Conservation (phyloP, 2,113 vertebrate genomes). For the Archocentrus centrarchus region DNA sequence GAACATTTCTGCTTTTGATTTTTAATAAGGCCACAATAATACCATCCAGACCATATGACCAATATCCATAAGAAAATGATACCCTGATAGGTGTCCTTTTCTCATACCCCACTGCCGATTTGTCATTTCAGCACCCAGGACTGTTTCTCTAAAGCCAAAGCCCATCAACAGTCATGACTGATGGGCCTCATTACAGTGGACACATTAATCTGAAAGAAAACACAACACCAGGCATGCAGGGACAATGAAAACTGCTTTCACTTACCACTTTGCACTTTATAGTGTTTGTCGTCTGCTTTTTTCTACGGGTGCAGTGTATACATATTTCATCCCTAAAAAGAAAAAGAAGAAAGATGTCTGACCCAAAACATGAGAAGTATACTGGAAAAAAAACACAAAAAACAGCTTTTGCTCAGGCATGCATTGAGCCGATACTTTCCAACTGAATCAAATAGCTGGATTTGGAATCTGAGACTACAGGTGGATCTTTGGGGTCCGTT, state of each 20-base stretch:
- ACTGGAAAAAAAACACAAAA: conserved; percentile 25
- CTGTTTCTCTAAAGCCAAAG: conserved; percentile 24
- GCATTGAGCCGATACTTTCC: neutral
- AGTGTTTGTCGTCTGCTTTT: conserved; percentile 59
- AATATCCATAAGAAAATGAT: neutral
- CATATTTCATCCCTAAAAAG: conserved; percentile 80
- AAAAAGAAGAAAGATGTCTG: conserved; percentile 23
- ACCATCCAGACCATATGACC: neutral
- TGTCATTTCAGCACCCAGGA: conserved; percentile 23
- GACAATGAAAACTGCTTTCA: conserved; percentile 58
- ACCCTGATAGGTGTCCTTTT: neutral
- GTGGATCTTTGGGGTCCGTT: neutral
- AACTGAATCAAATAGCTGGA: neutral
- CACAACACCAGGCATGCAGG: conserved; percentile 59
- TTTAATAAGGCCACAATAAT: neutral
- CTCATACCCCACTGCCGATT: neutral
- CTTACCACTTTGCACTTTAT: conserved; percentile 81
- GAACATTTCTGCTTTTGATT: neutral
- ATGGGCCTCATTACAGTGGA: conserved; percentile 43
- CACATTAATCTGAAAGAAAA: conserved; percentile 30
- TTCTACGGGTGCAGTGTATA: conserved; percentile 70
- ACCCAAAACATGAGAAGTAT: conserved; percentile 23
- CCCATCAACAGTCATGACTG: conserved; percentile 31
- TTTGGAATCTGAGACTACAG: neutral
- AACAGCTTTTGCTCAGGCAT: neutral